phyloP scores from a whole-genome alignment of 2,888 invertebrate genomes.

The Drosophila nigritarsus region DNA sequence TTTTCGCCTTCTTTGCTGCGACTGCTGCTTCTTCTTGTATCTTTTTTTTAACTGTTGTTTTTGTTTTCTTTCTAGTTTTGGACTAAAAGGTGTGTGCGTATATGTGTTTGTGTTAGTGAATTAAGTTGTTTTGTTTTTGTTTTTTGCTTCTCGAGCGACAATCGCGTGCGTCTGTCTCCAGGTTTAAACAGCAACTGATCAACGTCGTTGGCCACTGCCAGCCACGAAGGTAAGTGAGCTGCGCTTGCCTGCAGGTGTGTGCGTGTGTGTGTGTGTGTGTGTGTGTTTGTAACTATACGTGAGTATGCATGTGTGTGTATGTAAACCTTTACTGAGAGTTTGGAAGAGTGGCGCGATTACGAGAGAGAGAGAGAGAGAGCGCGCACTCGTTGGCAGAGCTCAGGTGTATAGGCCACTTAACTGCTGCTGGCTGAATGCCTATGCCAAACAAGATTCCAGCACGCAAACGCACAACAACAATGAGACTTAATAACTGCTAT shows the following conservation, averaged over 20 bases:
- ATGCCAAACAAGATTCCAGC: conserved; percentile 76
- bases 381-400: conserved; percentile 29
- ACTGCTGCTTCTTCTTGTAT: conserved; percentile 58
- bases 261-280: conserved; percentile 12
- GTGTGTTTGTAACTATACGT: conserved; percentile 9
- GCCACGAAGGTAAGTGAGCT: conserved; percentile 74
- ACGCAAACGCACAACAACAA: conserved; percentile 63
- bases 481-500: conserved; percentile 16
- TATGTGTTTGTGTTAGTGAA: conserved; percentile 33
- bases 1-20: conserved; percentile 60
- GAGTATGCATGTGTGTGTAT: conserved; percentile 2
- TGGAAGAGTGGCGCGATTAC: conserved; percentile 14
- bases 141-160: conserved; percentile 40
- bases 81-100: conserved; percentile 50
- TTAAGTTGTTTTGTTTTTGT: conserved; percentile 36
- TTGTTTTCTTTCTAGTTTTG: conserved; percentile 77
- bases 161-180: conserved; percentile 66
- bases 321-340: conserved; percentile 35
- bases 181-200: conserved; percentile 74
- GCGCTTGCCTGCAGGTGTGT: conserved; percentile 45
- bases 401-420: conserved; percentile 62
- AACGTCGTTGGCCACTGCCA: conserved; percentile 64
- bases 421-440: conserved; percentile 35
- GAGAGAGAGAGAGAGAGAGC: conserved; percentile 5
- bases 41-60: conserved; percentile 57